phyloP scores from a whole-genome alignment of 2,888 invertebrate species.

The Desoria tigrina region DNA sequence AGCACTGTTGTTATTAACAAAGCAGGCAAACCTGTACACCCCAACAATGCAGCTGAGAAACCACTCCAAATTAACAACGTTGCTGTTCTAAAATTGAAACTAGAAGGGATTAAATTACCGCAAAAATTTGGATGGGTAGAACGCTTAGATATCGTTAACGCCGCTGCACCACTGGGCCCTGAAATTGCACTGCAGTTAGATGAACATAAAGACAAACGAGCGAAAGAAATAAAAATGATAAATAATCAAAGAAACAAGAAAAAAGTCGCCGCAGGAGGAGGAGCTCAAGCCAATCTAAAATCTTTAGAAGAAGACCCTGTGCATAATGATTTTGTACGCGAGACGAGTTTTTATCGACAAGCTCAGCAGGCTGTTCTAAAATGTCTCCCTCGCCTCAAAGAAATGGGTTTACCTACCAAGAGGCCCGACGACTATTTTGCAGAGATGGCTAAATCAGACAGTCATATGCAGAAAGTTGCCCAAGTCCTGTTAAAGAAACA shows the following conservation, averaged over 20 bases:
- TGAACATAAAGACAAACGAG: conserved; percentile 71
- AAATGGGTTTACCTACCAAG: conserved; percentile 73
- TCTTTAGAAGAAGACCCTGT: conserved; percentile 73
- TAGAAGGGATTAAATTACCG: conserved; percentile 54
- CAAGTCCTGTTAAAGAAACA: conserved; percentile 80
- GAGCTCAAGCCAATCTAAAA: conserved; percentile 55
- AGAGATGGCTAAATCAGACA: conserved; percentile 97
- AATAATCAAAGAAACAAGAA: conserved; percentile 62
- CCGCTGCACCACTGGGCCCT: conserved; percentile 78
- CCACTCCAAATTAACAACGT: conserved; percentile 41
- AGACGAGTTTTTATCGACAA: conserved; percentile 82
- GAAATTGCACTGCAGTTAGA: conserved; percentile 78
- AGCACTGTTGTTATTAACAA: conserved; percentile 64
- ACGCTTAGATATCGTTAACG: conserved; percentile 74
- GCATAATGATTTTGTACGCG: conserved; percentile 87
- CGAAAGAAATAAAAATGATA: conserved; percentile 67
- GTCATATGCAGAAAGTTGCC: conserved; percentile 88
- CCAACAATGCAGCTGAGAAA: background rate
- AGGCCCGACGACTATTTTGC: conserved; percentile 97
- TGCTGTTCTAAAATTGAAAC: conserved; percentile 31
- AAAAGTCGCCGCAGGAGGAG: conserved; percentile 10
- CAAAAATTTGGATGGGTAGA: conserved; percentile 70
- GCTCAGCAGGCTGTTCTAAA: conserved; percentile 83
- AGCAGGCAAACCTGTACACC: conserved; percentile 62
- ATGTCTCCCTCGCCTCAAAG: conserved; percentile 75